These are phyloP conservation scores for Leptinotarsa tumamoca DNA, from an alignment of 2,888 invertebrate genomes.

Conservation along the genomic window DNA sequence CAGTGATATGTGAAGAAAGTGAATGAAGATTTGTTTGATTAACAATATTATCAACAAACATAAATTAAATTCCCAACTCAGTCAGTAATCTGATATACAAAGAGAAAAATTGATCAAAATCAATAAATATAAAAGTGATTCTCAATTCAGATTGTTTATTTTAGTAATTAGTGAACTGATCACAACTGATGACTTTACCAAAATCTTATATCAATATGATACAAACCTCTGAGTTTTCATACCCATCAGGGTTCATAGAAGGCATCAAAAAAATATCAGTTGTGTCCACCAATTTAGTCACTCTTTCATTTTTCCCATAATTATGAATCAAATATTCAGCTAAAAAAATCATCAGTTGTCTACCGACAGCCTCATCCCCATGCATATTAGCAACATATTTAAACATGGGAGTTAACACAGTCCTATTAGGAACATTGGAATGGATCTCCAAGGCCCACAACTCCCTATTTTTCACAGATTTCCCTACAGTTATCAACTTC, in stretches of 20 bases:
- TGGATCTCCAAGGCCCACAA: conserved; percentile 86
- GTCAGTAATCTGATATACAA: too few species aligned
- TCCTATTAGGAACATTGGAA: conserved; percentile 73
- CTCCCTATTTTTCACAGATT: conserved; percentile 84
- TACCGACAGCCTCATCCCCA: conserved; percentile 89
- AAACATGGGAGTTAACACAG: conserved; percentile 84
- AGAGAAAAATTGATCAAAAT: too few species aligned
- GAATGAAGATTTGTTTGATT: too few species aligned
- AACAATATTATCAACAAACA: too few species aligned
- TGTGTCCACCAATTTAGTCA: conserved; percentile 82
- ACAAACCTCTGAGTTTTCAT: conserved; percentile 81
- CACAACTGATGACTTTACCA: not conserved
- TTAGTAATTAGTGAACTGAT: conserved; percentile 2
- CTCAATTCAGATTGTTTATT: not conserved
- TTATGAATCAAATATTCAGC: conserved; percentile 85
- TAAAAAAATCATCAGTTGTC: conserved; percentile 85
- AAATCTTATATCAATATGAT: conserved; percentile 2
- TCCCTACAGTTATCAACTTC: conserved; percentile 82
- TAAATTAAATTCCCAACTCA: not conserved
- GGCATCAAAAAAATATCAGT: conserved; percentile 97
- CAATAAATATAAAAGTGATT: too few species aligned
- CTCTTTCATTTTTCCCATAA: conserved; percentile 76
- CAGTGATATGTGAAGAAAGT: too few species aligned
- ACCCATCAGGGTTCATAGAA: conserved; percentile 98
- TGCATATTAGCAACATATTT: conserved; percentile 98